These are phyloP conservation scores for Asarcornis scutulata DNA, from an alignment of 2,113 vertebrate species.

Conservation along the genomic window DNA sequence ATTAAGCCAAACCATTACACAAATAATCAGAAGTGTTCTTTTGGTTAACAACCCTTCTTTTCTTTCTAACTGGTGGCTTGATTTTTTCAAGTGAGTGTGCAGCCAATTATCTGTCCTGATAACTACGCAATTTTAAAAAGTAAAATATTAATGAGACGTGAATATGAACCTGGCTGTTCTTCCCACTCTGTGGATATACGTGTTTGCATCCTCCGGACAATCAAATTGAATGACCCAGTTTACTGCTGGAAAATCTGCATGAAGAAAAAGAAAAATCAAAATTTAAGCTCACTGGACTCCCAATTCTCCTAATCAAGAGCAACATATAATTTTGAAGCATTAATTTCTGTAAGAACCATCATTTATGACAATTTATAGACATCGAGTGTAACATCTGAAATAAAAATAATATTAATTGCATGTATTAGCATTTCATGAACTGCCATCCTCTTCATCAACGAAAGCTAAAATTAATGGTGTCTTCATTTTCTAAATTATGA, in stretches of 20 bases:
- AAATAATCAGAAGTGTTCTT: not conserved
- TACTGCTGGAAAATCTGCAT: slow-evolving; percentile 91
- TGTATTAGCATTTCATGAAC: slow-evolving; percentile 36
- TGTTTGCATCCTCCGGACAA: slow-evolving; percentile 96
- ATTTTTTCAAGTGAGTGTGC: not conserved
- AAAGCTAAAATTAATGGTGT: slow-evolving; percentile 61
- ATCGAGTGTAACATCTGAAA: not conserved
- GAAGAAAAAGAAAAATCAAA: not conserved
- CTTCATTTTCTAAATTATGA: slow-evolving; percentile 26
- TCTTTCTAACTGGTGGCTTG: not conserved
- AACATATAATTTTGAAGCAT: not conserved
- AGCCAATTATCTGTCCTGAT: not conserved
- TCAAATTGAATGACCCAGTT: slow-evolving; percentile 99
- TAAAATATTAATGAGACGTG: not conserved
- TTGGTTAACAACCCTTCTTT: not conserved
- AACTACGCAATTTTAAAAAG: not conserved
- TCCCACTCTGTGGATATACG: slow-evolving; percentile 95
- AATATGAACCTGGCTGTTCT: slow-evolving; percentile 88
- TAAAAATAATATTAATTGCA: slow-evolving; percentile 59
- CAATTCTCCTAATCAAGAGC: not conserved
- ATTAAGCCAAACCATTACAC: not conserved
- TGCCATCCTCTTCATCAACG: slow-evolving; percentile 41
- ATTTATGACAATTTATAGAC: slow-evolving; percentile 18
- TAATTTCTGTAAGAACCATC: not conserved
- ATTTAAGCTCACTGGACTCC: not conserved